Conservation (phyloP, 2,888 invertebrate genomes). For the Epiblema foenella region DNA sequence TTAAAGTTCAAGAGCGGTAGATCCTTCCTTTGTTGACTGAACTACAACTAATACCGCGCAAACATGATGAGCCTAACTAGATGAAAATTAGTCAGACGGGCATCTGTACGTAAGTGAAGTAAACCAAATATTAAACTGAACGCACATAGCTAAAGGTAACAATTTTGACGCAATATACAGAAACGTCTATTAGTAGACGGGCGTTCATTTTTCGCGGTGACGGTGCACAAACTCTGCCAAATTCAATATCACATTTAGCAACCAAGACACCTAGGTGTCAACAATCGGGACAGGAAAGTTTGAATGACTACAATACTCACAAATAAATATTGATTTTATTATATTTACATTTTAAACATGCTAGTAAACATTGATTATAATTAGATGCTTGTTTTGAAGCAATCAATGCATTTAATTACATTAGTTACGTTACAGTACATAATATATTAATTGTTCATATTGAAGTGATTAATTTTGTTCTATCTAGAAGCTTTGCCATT, state of each 20-base stretch:
- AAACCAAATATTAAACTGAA: too few species aligned
- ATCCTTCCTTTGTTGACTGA: too few species aligned
- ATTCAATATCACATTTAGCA: background rate
- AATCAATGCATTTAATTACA: slow-evolving; percentile 1
- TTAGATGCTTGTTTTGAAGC: slow-evolving; percentile 6
- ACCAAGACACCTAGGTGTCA: background rate
- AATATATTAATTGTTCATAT: background rate
- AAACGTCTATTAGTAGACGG: too few species aligned
- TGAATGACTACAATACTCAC: background rate
- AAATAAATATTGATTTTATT: slow-evolving; percentile 19
- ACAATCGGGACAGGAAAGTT: background rate
- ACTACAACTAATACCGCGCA: too few species aligned
- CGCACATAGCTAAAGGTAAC: too few species aligned
- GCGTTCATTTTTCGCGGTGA: too few species aligned
- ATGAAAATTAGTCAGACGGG: too few species aligned
- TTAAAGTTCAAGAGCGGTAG: too few species aligned
- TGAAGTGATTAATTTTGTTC: background rate
- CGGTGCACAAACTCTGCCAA: too few species aligned
- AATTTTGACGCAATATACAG: too few species aligned
- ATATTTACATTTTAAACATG: slow-evolving; percentile 22
- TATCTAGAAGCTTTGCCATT: slow-evolving; percentile 24
- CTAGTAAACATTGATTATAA: slow-evolving; percentile 24
- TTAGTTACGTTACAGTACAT: background rate
- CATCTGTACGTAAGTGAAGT: too few species aligned
- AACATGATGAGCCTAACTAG: too few species aligned